Percentiles rank a stretch among this genome's conserved stretches.
These are phyloP conservation scores for Agrotis puta DNA, from an alignment of 2,888 invertebrate genomes.

Conservation along the genomic window DNA sequence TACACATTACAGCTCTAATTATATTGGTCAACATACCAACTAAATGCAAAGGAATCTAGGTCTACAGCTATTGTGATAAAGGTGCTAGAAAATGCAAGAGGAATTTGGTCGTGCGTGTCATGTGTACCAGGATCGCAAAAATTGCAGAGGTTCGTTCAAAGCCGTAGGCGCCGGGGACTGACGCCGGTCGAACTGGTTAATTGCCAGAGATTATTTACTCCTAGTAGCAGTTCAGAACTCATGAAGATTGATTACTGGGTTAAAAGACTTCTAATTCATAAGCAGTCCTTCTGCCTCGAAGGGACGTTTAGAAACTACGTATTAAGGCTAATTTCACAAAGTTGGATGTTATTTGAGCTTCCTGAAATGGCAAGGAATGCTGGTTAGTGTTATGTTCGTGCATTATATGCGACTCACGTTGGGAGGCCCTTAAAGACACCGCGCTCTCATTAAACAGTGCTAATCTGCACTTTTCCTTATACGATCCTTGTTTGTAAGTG, in stretches of 20 bases:
- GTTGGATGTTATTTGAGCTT: constrained; percentile 38
- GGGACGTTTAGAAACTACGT: constrained; percentile 64
- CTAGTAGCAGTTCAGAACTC: constrained; percentile 71
- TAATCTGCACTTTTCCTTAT: constrained; percentile 57
- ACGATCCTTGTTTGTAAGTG: constrained; percentile 35
- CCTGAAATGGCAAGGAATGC: constrained; percentile 53
- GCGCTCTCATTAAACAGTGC: constrained; percentile 48
- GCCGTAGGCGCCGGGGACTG: constrained; percentile 73
- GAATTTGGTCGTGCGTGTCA: constrained; percentile 44
- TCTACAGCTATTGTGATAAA: constrained; percentile 34
- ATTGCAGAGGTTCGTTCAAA: constrained; percentile 64
- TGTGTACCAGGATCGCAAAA: constrained; percentile 54
- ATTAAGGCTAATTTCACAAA: constrained; percentile 52
- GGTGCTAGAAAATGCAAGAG: constrained; percentile 18
- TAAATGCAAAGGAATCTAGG: constrained; percentile 31
- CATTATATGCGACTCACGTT: constrained; percentile 62
- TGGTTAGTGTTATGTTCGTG: constrained; percentile 43
- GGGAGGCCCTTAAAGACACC: constrained; percentile 45
- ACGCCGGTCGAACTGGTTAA: constrained; percentile 80
- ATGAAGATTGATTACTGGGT: constrained; percentile 78
- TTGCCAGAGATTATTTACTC: constrained; percentile 78
- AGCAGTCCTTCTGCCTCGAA: constrained; percentile 49
- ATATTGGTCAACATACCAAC: constrained; percentile 48
- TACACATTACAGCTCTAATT: constrained; percentile 56
- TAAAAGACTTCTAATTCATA: constrained; percentile 72